Base-by-base conservation (phyloP, 2,113 vertebrate genomes). In the Xyliphius kryptos region DNA sequence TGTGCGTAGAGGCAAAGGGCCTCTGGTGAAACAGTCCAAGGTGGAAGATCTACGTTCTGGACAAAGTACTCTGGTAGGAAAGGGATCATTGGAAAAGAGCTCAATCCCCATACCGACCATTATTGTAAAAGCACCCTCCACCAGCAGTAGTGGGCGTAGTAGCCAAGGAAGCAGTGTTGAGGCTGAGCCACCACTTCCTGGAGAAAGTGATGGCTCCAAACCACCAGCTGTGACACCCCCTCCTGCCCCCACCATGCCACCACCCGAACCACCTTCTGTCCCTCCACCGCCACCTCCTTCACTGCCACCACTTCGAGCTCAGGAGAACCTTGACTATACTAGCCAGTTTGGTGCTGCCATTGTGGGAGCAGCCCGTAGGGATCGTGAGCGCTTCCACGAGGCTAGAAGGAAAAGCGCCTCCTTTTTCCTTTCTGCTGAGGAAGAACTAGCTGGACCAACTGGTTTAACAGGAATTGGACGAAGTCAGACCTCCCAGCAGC, bases 81-180 rank as follows among this genome's bases (percentile, higher is more conserved):
- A 87, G 74, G 79, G 70, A 20, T 75, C 81, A 0, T 17, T 87
- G 61, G 92, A 94, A 70, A 95, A 94, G 77, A 95, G 88, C 71
- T 93, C 92, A 70, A 95, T 95, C 69, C 86, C 92, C 22, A 93
- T 95, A 67, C 93, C 93, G 67, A 95, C 93, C 72, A 95, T 95
- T 47, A 92, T 95, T 5, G 91, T 95, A 56, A 95, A 95, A 76
- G 93, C 92, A 0, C 93, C 93, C 15, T 95, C 93, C 55, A 95
- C 92, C 76, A 95, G 93, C 79, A 95, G 93, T 82, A 94, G 92
- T 57, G 93, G 92, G 43, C 89, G 91, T 62, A 95, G 93, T 81
- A 95, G 93, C 74, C 93, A 94, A 77, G 93, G 91, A 66, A 94
- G 92, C 84, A 95, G 93, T 56, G 88, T 93, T 73, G 92, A 95